Conservation (phyloP, 2,113 vertebrate species). For the Pundamilia nyererei region DNA sequence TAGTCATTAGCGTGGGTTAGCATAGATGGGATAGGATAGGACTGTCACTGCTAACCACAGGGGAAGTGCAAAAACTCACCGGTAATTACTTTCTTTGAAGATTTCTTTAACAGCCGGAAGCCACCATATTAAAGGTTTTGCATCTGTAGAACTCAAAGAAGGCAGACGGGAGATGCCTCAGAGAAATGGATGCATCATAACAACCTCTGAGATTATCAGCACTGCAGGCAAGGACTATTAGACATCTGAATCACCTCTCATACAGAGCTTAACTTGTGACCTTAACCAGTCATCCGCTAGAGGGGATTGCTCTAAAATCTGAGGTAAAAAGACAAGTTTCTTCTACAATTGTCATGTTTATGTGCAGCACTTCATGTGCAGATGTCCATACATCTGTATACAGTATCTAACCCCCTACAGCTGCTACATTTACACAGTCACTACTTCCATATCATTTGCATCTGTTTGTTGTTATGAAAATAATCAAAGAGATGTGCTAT, state of each 20-base stretch:
- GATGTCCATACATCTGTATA: not conserved
- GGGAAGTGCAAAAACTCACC: not conserved
- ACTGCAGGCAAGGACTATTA: not conserved
- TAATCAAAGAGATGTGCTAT: constrained; percentile 14
- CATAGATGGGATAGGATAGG: not conserved
- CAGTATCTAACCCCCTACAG: not conserved
- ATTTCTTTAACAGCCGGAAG: not conserved
- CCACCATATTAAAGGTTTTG: not conserved
- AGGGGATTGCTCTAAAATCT: not conserved
- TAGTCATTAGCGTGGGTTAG: not conserved
- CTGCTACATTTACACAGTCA: not conserved
- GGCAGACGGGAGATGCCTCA: not conserved
- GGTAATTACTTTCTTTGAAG: not conserved
- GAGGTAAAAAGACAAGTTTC: not conserved
- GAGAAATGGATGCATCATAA: not conserved
- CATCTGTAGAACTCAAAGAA: not conserved
- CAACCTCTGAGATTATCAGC: not conserved
- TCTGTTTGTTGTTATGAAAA: not conserved
- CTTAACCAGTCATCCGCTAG: not conserved
- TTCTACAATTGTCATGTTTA: not conserved
- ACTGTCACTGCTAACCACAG: not conserved
- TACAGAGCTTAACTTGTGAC: not conserved
- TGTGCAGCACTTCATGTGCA: not conserved
- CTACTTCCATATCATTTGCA: not conserved
- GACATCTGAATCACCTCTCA: not conserved